Evolutionary conservation across 1,140 invertebrate species (phyloP), one percentile per base, ranked within the genome.

Genomic region (Mamestra configurata): DNA sequence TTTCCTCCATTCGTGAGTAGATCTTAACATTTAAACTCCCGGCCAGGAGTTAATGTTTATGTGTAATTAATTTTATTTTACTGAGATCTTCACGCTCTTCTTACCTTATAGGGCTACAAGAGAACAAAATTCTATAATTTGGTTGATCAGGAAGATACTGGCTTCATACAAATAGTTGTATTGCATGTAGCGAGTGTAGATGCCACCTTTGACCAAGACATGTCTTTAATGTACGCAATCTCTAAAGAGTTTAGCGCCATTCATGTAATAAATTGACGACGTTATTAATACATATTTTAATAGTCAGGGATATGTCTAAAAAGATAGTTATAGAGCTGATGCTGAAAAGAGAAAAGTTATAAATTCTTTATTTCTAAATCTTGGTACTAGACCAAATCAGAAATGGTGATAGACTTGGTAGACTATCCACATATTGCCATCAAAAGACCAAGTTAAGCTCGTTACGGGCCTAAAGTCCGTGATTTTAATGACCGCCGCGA

Each of bases 1-100:
- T 86, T 82, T 76, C 82, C 79, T 83, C 81, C 77, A 80, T 80
- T 82, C 82, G 80, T 86, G 83, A 81, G 79, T 57, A 22, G 80
- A 85, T 55, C 55, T 77, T 77, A 77, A 77, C 73, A 64, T 46
- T 49, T 64, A 61, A 77, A 77, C 37, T 64, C 43, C 59, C 18
- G 73, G 22, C 18, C 68, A 75, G 22, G 71, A 46, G 59, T 43
- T 75, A 73, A 75, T 75, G 71, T 75, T 59, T 75, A 27, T 75
- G 49, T 75, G 53, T 59, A 59, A 75, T 75, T 75, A 57, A 59
- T 59, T 76, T 76, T 64, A 49, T 49, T 43, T 31, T 24, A 51
- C 46, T 7, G 4, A 5, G 27, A 71, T 57, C 49, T 57, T 73
- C 24, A 57, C 15, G 15, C 18, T 53, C 31, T 15, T 57, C 20